Conservation (phyloP, 2,797 vertebrate genomes). For the Haliaeetus albicilla region DNA sequence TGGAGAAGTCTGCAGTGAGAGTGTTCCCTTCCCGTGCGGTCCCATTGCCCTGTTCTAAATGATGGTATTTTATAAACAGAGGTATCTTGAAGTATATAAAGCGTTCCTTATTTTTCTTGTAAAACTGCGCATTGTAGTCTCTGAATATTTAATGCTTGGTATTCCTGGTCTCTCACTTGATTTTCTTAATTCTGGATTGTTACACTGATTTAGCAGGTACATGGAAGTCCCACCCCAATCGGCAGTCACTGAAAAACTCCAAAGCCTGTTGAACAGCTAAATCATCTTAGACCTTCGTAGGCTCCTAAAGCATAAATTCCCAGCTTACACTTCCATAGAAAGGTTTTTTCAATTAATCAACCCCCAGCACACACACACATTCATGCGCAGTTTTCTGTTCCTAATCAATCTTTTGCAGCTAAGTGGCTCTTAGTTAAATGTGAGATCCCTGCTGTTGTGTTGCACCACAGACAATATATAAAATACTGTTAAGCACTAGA, state of each 20-base stretch:
- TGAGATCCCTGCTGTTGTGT: constrained; percentile 56
- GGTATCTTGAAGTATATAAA: constrained; percentile 47
- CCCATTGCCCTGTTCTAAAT: constrained; percentile 26
- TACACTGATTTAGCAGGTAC: constrained; percentile 37
- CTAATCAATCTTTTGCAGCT: constrained; percentile 43
- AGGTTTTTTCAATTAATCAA: neutral
- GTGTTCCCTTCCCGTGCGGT: neutral
- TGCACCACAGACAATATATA: neutral
- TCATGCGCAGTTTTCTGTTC: neutral
- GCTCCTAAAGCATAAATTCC: neutral
- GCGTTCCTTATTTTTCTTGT: constrained; percentile 71
- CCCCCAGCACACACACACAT: neutral
- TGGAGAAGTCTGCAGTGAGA: neutral
- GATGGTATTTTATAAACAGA: constrained; percentile 36
- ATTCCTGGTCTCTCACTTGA: constrained; percentile 17
- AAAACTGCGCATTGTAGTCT: constrained; percentile 59
- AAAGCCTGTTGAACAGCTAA: constrained; percentile 38
- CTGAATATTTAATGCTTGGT: constrained; percentile 27
- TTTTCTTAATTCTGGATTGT: constrained; percentile 8
- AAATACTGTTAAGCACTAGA: constrained; percentile 42
- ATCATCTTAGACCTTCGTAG: neutral
- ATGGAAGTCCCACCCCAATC: neutral
- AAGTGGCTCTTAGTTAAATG: constrained; percentile 47
- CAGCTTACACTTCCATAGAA: neutral
- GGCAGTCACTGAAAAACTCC: constrained; percentile 19